phyloP scores from a whole-genome alignment of 1,140 invertebrate genomes.

The Drosophila bocqueti region DNA sequence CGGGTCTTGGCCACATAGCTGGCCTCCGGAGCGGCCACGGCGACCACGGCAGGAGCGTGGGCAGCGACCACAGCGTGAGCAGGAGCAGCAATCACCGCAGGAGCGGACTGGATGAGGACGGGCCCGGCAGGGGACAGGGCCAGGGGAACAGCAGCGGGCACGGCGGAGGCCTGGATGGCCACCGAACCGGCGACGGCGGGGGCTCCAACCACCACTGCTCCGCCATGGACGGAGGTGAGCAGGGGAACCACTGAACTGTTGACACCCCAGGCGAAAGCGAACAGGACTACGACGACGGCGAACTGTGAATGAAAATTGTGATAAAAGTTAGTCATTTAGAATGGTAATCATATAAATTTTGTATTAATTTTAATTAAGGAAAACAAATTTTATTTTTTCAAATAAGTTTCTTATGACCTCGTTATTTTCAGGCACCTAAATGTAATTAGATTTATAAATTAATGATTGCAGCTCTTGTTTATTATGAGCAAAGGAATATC shows the following conservation, averaged over 20 bases:
- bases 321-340: not conserved
- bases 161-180: slow-evolving; percentile 71
- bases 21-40: slow-evolving; percentile 71
- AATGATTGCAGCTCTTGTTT: no score
- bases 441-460: no score
- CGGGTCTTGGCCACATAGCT: slow-evolving; percentile 86
- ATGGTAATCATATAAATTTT: not conserved
- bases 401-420: no score
- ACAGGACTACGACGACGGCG: slow-evolving; percentile 85
- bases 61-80: slow-evolving; percentile 31
- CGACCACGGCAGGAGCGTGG: slow-evolving; percentile 61
- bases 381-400: not conserved
- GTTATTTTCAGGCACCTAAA: no score
- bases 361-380: not conserved
- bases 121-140: slow-evolving; percentile 58
- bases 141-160: slow-evolving; percentile 64
- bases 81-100: slow-evolving; percentile 27
- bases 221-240: slow-evolving; percentile 56
- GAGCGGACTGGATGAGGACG: slow-evolving; percentile 60
- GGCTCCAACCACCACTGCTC: slow-evolving; percentile 47
- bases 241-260: slow-evolving; percentile 72
- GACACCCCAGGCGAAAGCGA: slow-evolving; percentile 79
- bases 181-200: slow-evolving; percentile 65
- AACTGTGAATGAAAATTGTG: slow-evolving; percentile 50
- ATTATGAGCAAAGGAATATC: not conserved